These are phyloP conservation scores for Tuta absoluta DNA, from an alignment of 2,888 invertebrate genomes.

Conservation along the genomic window DNA sequence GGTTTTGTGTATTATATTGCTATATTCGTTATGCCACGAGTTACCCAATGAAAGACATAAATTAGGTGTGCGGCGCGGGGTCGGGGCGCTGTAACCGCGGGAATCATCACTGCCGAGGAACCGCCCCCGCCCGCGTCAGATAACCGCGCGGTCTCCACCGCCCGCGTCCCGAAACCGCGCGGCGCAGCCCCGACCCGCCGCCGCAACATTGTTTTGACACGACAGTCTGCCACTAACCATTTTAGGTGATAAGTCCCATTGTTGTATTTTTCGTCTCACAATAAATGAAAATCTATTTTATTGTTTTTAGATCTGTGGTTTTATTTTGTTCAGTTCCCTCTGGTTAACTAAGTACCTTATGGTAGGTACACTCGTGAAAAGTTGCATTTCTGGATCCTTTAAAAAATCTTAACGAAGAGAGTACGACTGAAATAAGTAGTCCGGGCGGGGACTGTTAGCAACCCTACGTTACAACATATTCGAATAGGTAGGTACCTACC, in stretches of 20 bases:
- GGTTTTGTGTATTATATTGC: conserved; percentile 73
- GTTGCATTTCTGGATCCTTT: no score
- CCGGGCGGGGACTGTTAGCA: no score
- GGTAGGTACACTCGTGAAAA: no score
- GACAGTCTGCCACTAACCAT: conserved; percentile 81
- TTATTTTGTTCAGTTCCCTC: conserved; percentile 52
- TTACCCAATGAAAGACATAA: conserved; percentile 80
- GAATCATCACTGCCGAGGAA: conserved; percentile 10
- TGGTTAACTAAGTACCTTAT: no score
- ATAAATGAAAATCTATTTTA: conserved; percentile 82
- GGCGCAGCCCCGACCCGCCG: conserved; percentile 21
- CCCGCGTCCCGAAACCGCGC: conserved; percentile 18
- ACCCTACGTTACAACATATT: no score
- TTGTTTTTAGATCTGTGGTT: conserved; percentile 78
- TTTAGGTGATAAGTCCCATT: conserved; percentile 81
- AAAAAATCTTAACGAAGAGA: no score
- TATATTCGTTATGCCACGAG: conserved; percentile 75
- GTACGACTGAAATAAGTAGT: no score
- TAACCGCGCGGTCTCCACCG: background rate
- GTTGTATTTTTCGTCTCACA: conserved; percentile 82
- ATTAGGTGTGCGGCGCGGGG: conserved; percentile 66
- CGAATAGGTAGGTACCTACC: no score
- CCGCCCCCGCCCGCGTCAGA: conserved; percentile 10
- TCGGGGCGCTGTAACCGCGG: conserved; percentile 29
- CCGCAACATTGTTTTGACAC: conserved; percentile 69